Conservation (phyloP, 2,888 invertebrate genomes). For the Melinaea menophilus region DNA sequence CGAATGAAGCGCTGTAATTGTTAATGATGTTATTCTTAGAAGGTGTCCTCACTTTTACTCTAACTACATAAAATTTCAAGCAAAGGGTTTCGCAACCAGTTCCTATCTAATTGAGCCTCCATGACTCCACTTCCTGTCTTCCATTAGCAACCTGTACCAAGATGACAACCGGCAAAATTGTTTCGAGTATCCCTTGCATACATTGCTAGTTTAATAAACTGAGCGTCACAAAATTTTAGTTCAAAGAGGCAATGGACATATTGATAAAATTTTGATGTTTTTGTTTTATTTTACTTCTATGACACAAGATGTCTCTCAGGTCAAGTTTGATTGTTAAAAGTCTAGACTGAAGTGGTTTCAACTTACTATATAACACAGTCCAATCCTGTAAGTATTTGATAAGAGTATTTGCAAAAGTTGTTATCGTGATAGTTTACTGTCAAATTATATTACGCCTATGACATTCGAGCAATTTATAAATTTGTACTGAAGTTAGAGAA, state of each 20-base stretch:
- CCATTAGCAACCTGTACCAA: slow-evolving; percentile 57
- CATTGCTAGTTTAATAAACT: slow-evolving; percentile 19
- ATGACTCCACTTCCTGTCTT: slow-evolving; percentile 62
- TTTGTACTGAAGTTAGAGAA: too few relatives aligned
- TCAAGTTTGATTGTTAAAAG: slow-evolving; percentile 30
- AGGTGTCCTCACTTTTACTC: slow-evolving; percentile 53
- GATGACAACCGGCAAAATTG: slow-evolving; percentile 6
- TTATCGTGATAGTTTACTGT: not conserved
- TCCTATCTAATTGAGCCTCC: slow-evolving; percentile 66
- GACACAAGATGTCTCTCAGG: slow-evolving; percentile 22
- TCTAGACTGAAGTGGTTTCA: slow-evolving; percentile 33
- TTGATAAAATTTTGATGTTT: slow-evolving; percentile 6
- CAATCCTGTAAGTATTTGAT: slow-evolving; percentile 12
- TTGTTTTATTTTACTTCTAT: slow-evolving; percentile 11
- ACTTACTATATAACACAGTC: slow-evolving; percentile 23
- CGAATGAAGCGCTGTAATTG: slow-evolving; percentile 8
- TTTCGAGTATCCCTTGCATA: slow-evolving; percentile 6
- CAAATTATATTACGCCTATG: too few relatives aligned
- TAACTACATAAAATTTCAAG: slow-evolving; percentile 68
- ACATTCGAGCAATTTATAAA: too few relatives aligned
- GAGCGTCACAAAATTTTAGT: not conserved
- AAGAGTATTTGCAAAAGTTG: not conserved
- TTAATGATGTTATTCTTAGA: slow-evolving; percentile 28
- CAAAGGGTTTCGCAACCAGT: slow-evolving; percentile 37
- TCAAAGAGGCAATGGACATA: slow-evolving; percentile 13